Evolutionary conservation across 2,797 vertebrate species (phyloP), one percentile per base, ranked within the genome.

Genomic region (Anguilla megastoma): DNA sequence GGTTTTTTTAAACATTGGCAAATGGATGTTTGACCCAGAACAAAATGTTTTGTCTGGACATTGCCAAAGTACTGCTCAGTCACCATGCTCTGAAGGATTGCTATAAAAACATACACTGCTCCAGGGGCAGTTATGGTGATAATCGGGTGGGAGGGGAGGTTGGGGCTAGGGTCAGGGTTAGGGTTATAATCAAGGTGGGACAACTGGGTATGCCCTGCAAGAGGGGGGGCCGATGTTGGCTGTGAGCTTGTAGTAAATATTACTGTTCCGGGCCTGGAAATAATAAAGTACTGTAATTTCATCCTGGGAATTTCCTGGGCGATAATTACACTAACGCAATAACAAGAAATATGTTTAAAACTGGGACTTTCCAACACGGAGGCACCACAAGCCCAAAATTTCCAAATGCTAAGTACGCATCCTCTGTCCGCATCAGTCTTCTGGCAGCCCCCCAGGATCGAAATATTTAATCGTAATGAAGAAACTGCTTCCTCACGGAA

Each of bases 401-500:
- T 41, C 33, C 14, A 36, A 41, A 79, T 14, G 33, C 33, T 7
- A 24, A 82, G 79, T 48, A 50, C 4, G 7, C 1, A 6, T 21
- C 21, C 76, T 48, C 76, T 45, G 9, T 50, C 79, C 45, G 5
- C 36, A 82, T 2, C 8, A 45, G 45, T 48, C 45, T 50, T 82
- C 74, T 6, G 18, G 45, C 79, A 50, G 21, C 18, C 45, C 41
- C 79, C 45, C 41, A 82, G 18, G 41, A 82, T 48, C 41, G 24
- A 82, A 48, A 82, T 82, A 82, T 82, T 80, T 82, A 82, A 82
- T 82, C 41, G 79, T n/a, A n/a, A 50, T 82, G 18, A 82, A 82
- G 79, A 82, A 82, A 82, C 16, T 82, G 79, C 79, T 50, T 82
- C 79, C 45, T 82, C 45, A n/a, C 45, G 45, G 79, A 82, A 82